Conservation (phyloP, 23 tunicate genomes). For the Oikopleura vanhoeffeni region DNA sequence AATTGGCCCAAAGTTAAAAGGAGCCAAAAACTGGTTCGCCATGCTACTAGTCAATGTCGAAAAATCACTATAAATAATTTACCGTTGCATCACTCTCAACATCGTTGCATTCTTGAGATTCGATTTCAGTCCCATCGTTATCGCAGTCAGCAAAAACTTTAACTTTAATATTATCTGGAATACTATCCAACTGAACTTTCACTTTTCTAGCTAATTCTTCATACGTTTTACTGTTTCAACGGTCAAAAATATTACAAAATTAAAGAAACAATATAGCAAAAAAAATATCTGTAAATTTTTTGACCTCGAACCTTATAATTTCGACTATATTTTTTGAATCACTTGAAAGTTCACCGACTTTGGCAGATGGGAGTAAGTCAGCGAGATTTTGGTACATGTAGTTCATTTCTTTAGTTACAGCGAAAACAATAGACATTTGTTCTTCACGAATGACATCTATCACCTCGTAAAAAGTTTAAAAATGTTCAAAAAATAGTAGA, state of each 20-base stretch:
- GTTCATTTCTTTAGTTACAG: background rate
- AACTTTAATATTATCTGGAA: background rate
- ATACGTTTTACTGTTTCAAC: too few relatives aligned
- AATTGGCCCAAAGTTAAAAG: too few relatives aligned
- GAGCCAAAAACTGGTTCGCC: too few relatives aligned
- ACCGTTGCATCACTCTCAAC: background rate
- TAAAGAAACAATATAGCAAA: too few relatives aligned
- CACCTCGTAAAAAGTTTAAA: too few relatives aligned
- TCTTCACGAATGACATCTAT: too few relatives aligned
- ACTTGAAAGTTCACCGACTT: constrained; percentile 34
- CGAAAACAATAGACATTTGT: background rate
- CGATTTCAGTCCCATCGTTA: background rate
- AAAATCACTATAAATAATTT: background rate
- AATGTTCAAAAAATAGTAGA: too few relatives aligned
- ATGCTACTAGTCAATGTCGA: too few relatives aligned
- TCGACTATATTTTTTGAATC: constrained; percentile 72
- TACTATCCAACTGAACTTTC: background rate
- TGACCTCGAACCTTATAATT: constrained; percentile 41
- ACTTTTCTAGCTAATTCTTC: background rate
- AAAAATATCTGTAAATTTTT: too few relatives aligned
- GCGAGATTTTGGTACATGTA: background rate
- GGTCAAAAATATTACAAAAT: too few relatives aligned
- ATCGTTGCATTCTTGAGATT: background rate
- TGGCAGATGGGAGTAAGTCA: constrained; percentile 71
- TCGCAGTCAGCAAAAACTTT: background rate